Evolutionary conservation across 2,113 vertebrate species (phyloP).

Genomic region (Mystacornis crossleyi): DNA sequence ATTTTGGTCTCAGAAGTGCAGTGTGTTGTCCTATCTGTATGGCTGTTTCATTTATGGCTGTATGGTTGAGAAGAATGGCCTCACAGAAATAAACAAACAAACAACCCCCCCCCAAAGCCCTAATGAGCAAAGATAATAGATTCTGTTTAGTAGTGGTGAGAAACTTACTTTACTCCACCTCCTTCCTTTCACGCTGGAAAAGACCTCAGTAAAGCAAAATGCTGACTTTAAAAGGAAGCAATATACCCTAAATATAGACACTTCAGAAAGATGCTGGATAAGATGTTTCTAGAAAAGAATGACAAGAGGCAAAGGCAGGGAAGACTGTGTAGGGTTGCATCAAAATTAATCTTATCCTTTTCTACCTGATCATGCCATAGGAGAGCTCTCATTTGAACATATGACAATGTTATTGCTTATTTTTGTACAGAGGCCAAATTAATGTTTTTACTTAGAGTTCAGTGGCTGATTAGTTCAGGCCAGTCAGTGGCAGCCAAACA

Average conservation of each 20-base stretch:
- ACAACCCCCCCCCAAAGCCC: fast-evolving
- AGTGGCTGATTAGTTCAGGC: not conserved
- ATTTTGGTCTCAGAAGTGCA: slow-evolving; percentile 26
- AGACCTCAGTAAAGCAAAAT: not conserved
- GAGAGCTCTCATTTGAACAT: not conserved
- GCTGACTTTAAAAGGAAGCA: not conserved
- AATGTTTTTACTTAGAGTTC: not conserved
- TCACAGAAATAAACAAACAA: not conserved
- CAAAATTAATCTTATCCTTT: not conserved
- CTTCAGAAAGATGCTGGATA: not conserved
- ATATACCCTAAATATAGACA: not conserved
- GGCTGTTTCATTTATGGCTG: not conserved
- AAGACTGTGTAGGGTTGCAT: not conserved
- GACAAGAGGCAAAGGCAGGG: not conserved
- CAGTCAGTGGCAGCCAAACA: not conserved
- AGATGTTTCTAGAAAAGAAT: not conserved
- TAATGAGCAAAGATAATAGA: not conserved
- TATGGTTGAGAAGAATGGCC: not conserved
- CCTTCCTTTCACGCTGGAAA: not conserved
- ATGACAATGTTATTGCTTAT: not conserved
- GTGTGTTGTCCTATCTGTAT: not conserved
- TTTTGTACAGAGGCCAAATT: not conserved
- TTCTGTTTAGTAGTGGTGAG: not conserved
- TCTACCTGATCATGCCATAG: not conserved
- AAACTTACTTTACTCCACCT: not conserved